Percentiles rank a stretch among this genome's conserved stretches.
These are phyloP conservation scores for Cydia amplana DNA, from an alignment of 1,140 invertebrate genomes.

Conservation along the genomic window DNA sequence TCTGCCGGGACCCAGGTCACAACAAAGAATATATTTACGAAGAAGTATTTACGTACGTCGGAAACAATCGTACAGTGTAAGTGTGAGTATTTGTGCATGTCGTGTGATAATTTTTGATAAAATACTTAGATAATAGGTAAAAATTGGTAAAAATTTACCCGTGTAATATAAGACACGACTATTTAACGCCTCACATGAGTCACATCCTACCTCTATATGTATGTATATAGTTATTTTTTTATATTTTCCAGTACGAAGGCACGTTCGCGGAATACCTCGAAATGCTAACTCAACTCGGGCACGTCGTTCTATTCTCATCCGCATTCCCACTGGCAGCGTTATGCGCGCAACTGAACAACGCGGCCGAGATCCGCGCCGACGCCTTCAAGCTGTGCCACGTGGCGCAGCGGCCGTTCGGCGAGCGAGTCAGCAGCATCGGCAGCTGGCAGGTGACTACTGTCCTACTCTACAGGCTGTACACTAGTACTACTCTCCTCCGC, in stretches of 20 bases:
- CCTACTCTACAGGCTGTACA: background rate
- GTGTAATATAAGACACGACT: too few species aligned
- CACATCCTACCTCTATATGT: too few species aligned
- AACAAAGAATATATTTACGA: too few species aligned
- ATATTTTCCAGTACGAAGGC: constrained; percentile 87
- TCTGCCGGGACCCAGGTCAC: too few species aligned
- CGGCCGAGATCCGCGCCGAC: constrained; percentile 96
- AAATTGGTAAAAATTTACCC: too few species aligned
- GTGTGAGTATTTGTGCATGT: too few species aligned
- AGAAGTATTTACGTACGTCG: too few species aligned
- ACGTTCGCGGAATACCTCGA: constrained; percentile 98
- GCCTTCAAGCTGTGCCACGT: constrained; percentile 98
- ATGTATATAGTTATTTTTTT: background rate
- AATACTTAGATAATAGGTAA: too few species aligned
- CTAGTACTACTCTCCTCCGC: constrained; percentile 64
- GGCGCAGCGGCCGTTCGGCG: constrained; percentile 94
- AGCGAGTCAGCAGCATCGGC: constrained; percentile 95
- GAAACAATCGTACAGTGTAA: too few species aligned
- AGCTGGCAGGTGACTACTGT: constrained; percentile 94
- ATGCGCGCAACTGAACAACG: constrained; percentile 95
- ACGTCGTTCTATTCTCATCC: constrained; percentile 95
- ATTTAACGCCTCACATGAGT: too few species aligned
- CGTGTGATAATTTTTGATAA: too few species aligned
- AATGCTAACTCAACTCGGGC: constrained; percentile 98
- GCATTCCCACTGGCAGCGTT: constrained; percentile 96